Conservation (phyloP, 2,797 vertebrate species). For the Alosa sapidissima region DNA sequence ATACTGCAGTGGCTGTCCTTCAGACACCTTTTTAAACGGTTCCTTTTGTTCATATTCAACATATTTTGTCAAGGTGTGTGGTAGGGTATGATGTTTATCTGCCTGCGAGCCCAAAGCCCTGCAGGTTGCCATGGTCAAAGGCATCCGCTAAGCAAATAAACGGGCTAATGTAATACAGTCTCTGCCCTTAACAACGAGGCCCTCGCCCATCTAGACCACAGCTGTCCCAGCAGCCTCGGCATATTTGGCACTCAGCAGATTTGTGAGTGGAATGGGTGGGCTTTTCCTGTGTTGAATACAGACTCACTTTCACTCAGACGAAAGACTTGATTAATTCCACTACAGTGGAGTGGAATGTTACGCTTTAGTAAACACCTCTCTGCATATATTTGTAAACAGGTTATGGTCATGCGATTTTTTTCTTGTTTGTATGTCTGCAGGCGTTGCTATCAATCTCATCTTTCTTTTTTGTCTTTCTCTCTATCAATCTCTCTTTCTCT, state of each 20-base stretch:
- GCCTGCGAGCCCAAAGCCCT: conserved; percentile 42
- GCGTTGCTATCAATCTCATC: no score
- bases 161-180: conserved; percentile 54
- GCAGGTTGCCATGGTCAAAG: conserved; percentile 44
- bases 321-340: conserved; percentile 2
- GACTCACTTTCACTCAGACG: neutral
- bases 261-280: conserved; percentile 14
- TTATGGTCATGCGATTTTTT: neutral
- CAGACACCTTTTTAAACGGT: neutral
- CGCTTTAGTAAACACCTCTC: neutral
- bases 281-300: conserved; percentile 20
- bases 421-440: neutral
- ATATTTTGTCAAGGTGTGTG: conserved; percentile 53
- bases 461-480: neutral
- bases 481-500: neutral
- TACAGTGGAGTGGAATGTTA: conserved; percentile 18
- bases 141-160: conserved; percentile 57
- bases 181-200: conserved; percentile 48
- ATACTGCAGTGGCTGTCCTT: neutral
- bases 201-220: conserved; percentile 48
- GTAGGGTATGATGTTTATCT: conserved; percentile 45
- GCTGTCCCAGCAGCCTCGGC: conserved; percentile 30
- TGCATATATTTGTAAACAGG: neutral
- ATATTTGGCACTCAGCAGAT: conserved; percentile 14
- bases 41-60: conserved; percentile 34